A percentile compares a stretch with the other conserved stretches of the same genome.
Evolutionary conservation across 2,113 vertebrate species (phyloP).

Genomic region (Sylvietta virens): DNA sequence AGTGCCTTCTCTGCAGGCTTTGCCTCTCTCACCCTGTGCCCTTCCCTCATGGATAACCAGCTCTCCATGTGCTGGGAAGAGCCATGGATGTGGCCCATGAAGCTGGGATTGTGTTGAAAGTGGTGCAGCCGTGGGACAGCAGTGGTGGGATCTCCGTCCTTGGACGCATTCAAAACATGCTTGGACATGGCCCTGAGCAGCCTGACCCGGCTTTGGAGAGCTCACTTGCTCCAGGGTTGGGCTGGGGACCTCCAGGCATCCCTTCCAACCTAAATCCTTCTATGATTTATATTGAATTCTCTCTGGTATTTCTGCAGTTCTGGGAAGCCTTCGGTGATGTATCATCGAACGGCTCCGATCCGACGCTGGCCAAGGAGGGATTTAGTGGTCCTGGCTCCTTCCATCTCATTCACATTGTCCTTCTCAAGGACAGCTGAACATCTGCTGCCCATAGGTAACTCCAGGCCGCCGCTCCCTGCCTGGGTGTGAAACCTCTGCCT

Average conservation of each 20-base stretch:
- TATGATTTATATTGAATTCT: constrained; percentile 18
- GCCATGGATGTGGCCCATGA: background rate
- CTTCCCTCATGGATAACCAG: no score
- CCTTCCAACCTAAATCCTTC: constrained; percentile 21
- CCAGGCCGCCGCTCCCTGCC: background rate
- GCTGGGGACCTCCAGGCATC: constrained; percentile 12
- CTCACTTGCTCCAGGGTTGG: background rate
- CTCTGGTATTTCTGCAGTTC: constrained; percentile 32
- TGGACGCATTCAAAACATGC: background rate
- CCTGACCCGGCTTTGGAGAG: background rate
- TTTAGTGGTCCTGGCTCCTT: constrained; percentile 55
- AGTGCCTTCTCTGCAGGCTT: background rate
- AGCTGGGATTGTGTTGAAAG: background rate
- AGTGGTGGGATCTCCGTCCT: background rate
- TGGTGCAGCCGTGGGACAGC: background rate
- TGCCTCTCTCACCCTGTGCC: background rate
- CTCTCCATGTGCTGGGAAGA: background rate
- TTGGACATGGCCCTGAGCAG: background rate
- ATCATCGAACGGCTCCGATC: background rate
- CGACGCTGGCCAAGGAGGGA: constrained; percentile 13
- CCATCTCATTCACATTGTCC: constrained; percentile 37
- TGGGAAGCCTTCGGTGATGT: constrained; percentile 40
- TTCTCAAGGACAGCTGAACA: background rate
- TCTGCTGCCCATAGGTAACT: constrained; percentile 11
- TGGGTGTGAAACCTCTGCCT: background rate